Evolutionary conservation across 2,797 vertebrate species (phyloP), one percentile per base, ranked within the genome.

Genomic region (Parauchenoglanis ngamensis): DNA sequence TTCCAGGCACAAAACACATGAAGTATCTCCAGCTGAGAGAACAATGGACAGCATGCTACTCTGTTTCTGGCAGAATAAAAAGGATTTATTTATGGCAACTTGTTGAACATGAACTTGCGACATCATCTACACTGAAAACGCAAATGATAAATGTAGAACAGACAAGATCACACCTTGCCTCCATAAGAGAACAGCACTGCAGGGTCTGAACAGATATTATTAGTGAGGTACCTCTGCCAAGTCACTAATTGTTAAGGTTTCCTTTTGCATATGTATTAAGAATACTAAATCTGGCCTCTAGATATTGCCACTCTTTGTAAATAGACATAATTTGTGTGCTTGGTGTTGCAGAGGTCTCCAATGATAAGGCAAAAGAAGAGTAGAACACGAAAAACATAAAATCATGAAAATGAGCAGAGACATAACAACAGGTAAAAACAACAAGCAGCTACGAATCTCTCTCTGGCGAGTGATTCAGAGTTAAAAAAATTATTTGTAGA

Each of bases 271-370:
- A 87, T 91, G 87, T 76, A 90, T 87, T 86, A 83, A 85, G 88
- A 88, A 35, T 87, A 90, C 87, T 90, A 90, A 92, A 93, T 87
- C 88, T 89, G 88, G 90, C 90, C 92, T 87, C 63, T 63, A 78
- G 92, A 91, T 89, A 92, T 89, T 90, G 89, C 89, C 86, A 57
- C 81, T 87, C 49, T 76, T 90, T 93, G 89, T 89, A 89, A 84
- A 87, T 87, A 91, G 87, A 91, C 89, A 88, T 93, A 94, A 94
- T 94, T 82, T 93, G 92, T 93, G 89, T 89, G 78, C 56, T 87
- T 90, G 89, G 91, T 92, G 91, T 89, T 89, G 92, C 76, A 91
- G 52, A 86, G 70, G 57, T 93, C 90, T 92, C 90, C 85, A 90
- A 52, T 91, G 85, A 80, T 65, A 85, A 65, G 79, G 83, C 49